A percentile compares a stretch with the other conserved stretches of the same genome.
Conservation (phyloP, 2,888 invertebrate species). For the Timema cristinae region DNA sequence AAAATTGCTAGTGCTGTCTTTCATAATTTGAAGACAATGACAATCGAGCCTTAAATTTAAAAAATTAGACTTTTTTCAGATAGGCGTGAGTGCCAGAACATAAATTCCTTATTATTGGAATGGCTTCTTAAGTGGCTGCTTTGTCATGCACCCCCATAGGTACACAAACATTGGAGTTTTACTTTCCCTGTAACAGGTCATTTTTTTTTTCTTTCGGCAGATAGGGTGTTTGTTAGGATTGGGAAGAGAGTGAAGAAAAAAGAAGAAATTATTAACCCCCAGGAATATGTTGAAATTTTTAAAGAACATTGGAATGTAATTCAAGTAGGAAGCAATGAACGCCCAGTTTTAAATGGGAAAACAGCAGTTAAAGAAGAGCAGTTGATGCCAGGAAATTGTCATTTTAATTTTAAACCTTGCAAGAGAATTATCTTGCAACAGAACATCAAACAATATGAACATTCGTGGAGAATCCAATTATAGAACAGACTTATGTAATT, state of each 20-base stretch:
- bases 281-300: constrained; percentile 7
- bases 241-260: neutral
- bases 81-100: neutral
- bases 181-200: too few species aligned
- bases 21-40: too few species aligned
- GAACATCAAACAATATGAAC: neutral
- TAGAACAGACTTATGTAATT: too few species aligned
- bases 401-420: neutral
- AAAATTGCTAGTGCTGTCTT: neutral
- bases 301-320: constrained; percentile 3
- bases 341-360: neutral
- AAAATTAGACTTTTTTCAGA: neutral
- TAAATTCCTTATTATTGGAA: neutral
- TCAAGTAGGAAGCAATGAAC: constrained; percentile 1
- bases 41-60: too few species aligned
- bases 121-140: neutral
- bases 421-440: neutral
- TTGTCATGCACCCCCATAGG: neutral
- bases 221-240: neutral
- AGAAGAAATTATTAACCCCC: neutral
- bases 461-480: neutral
- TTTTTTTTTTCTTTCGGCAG: neutral
- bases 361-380: neutral
- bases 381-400: neutral
- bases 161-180: too few species aligned